Conservation (phyloP, 2,113 vertebrate species). For the Athene cunicularia region DNA sequence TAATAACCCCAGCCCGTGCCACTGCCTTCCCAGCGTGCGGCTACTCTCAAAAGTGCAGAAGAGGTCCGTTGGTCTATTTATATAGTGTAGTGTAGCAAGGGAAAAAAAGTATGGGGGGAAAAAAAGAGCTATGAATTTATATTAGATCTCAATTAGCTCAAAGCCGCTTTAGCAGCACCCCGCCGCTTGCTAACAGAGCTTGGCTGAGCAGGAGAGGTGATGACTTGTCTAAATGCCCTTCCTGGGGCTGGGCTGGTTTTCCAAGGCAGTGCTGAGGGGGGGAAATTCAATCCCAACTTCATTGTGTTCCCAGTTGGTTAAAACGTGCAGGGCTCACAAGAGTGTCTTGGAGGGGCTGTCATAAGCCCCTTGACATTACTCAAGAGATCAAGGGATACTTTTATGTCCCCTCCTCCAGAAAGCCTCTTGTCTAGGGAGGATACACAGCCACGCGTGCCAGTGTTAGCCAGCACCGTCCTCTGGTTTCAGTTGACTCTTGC, state of each 20-base stretch:
- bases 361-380: not conserved
- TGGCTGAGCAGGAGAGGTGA: not conserved
- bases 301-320: not conserved
- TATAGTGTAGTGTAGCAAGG: not conserved
- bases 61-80: not conserved
- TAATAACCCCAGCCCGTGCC: conserved; percentile 18
- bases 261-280: not conserved
- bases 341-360: not conserved
- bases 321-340: not conserved
- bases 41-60: not conserved
- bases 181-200: not conserved
- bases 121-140: not conserved
- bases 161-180: not conserved
- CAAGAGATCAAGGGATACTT: not conserved
- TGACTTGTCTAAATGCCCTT: not conserved
- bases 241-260: not conserved
- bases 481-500: not conserved
- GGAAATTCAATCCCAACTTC: not conserved
- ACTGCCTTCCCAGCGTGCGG: conserved; percentile 17
- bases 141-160: not conserved
- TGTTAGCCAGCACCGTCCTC: not conserved
- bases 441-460: accelerated
- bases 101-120: not conserved
- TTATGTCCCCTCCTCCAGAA: no score
- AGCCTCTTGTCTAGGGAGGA: not conserved